Percentiles rank a stretch among this genome's conserved stretches.
Evolutionary conservation across 1,140 invertebrate species (phyloP).

Genomic region (Dendrolimus kikuchii): DNA sequence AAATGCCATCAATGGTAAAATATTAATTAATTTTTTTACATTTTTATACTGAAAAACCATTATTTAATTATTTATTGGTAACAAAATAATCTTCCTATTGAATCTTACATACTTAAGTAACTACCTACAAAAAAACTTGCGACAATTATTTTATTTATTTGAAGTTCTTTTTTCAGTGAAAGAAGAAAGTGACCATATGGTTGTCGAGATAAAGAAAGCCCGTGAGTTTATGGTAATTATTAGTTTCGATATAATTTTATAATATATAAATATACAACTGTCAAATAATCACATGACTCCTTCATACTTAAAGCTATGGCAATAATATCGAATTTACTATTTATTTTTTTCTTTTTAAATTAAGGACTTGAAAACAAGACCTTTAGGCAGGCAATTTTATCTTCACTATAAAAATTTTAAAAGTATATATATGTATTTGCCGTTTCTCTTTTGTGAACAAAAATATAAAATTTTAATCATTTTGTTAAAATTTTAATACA

Average conservation of each 20-base stretch:
- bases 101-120: background rate
- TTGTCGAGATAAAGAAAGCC: constrained; percentile 60
- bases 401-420: no score
- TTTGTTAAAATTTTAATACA: no score
- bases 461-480: no score
- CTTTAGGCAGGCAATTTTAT: no score
- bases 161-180: constrained; percentile 20
- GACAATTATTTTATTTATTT: background rate
- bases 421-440: no score
- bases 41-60: no score
- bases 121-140: background rate
- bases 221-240: constrained; percentile 44
- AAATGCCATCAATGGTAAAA: constrained; percentile 41
- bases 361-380: no score
- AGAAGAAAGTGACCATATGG: constrained; percentile 54
- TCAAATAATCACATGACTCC: background rate
- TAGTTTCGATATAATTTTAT: constrained; percentile 1
- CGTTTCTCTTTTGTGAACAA: no score
- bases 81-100: background rate
- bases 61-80: no score
- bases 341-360: constrained; percentile 3
- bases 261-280: background rate
- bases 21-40: no score
- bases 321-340: background rate
- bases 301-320: background rate